These are phyloP conservation scores for Papilio elwesi DNA, from an alignment of 2,888 invertebrate species.

Conservation along the genomic window DNA sequence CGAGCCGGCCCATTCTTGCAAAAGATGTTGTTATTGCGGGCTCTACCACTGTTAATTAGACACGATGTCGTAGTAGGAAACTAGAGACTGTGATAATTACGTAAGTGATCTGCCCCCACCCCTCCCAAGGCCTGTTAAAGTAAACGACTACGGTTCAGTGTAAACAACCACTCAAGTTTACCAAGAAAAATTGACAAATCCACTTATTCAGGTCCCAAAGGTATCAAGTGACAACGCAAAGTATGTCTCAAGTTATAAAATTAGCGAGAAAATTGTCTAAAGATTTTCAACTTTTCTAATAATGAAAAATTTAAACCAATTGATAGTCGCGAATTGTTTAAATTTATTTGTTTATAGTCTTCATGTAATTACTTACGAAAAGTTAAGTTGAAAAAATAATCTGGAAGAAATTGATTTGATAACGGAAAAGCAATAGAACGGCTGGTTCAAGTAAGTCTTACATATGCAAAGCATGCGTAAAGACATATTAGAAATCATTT, in stretches of 20 bases:
- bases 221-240: slow-evolving; percentile 65
- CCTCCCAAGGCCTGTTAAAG: slow-evolving; percentile 59
- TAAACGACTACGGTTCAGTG: slow-evolving; percentile 79
- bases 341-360: background rate
- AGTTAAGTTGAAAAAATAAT: too few species aligned
- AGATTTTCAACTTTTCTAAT: slow-evolving; percentile 12
- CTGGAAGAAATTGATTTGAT: too few species aligned
- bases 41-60: too few species aligned
- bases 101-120: slow-evolving; percentile 67
- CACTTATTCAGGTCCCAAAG: slow-evolving; percentile 76
- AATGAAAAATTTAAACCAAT: background rate
- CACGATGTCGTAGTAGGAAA: slow-evolving; percentile 44
- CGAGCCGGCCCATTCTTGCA: too few species aligned
- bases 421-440: too few species aligned
- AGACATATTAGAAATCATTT: background rate
- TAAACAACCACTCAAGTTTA: slow-evolving; percentile 79
- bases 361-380: too few species aligned
- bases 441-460: too few species aligned
- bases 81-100: slow-evolving; percentile 69
- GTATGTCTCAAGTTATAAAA: slow-evolving; percentile 32
- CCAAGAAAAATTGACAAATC: slow-evolving; percentile 78
- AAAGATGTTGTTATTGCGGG: too few species aligned
- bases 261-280: slow-evolving; percentile 24
- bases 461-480: too few species aligned
- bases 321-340: background rate